phyloP scores from a whole-genome alignment of 2,797 vertebrate genomes.

The Diglossa cyanea region DNA sequence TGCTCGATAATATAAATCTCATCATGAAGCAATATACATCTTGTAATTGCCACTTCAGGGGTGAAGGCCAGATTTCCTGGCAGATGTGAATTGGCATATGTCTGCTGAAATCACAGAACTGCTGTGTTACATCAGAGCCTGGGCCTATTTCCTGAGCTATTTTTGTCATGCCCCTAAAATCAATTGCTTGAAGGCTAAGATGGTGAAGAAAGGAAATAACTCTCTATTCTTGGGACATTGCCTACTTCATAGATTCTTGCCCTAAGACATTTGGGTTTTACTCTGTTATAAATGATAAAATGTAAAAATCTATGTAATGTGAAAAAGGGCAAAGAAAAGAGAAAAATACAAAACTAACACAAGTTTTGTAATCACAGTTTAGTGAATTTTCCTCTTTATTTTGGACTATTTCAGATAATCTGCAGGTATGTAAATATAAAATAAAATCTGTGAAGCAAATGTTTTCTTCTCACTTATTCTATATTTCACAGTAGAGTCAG shows the following conservation, averaged over 20 bases:
- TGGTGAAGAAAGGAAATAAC: neutral
- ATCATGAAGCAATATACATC: conserved; percentile 1
- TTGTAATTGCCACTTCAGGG: conserved; percentile 35
- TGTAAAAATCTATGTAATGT: neutral
- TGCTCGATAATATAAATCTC: conserved; percentile 62
- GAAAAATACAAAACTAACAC: neutral
- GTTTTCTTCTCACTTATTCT: neutral
- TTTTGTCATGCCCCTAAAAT: conserved; percentile 25
- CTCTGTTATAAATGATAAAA: neutral
- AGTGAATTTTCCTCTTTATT: neutral
- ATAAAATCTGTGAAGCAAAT: neutral
- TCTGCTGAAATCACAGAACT: conserved; percentile 42
- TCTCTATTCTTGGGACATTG: neutral
- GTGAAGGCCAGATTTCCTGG: conserved; percentile 20
- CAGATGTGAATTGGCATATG: conserved; percentile 50
- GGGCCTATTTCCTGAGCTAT: neutral
- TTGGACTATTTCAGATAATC: neutral
- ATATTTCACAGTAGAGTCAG: neutral
- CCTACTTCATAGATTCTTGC: neutral
- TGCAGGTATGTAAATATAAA: neutral
- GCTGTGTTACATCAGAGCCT: neutral
- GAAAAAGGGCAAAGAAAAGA: neutral
- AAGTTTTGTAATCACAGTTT: neutral
- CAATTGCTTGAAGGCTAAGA: conserved; percentile 16
- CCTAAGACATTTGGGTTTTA: neutral